These are phyloP conservation scores for Porites australiensis DNA, from an alignment of 64 coral and sea anemone species.

Conservation along the genomic window DNA sequence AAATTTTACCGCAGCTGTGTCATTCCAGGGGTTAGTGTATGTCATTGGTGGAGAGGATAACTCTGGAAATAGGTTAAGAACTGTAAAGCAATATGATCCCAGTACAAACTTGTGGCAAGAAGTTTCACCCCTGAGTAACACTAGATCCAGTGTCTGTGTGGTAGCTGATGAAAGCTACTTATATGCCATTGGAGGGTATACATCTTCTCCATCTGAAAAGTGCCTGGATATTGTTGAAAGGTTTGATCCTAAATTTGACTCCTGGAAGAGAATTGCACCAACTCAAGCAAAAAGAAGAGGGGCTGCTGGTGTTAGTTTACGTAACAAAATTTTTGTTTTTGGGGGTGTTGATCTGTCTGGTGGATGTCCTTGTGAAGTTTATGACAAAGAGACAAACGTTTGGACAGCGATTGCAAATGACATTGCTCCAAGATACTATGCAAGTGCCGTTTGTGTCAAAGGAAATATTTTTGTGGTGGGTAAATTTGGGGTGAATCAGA, in stretches of 20 bases:
- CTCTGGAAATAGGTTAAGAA: neutral
- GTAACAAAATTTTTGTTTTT: slow-evolving; percentile 60
- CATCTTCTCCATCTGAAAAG: slow-evolving; percentile 2
- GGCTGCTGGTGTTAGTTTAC: slow-evolving; percentile 43
- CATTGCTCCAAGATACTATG: neutral
- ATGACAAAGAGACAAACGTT: slow-evolving; percentile 21
- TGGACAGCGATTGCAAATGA: neutral
- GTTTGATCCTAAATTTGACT: slow-evolving; percentile 14
- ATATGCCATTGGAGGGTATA: slow-evolving; percentile 70
- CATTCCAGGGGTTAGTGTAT: no score
- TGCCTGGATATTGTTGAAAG: slow-evolving; percentile 4
- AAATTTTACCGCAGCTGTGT: no score
- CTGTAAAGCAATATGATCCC: no score
- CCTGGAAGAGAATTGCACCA: slow-evolving; percentile 47
- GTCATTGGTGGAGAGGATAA: no score
- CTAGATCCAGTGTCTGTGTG: slow-evolving; percentile 60
- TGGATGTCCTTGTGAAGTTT: slow-evolving; percentile 37
- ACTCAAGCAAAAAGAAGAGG: slow-evolving; percentile 48
- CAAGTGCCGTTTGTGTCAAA: neutral
- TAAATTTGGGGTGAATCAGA: neutral
- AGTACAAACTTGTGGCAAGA: no score
- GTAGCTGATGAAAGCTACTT: slow-evolving; percentile 65
- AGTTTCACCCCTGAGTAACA: neutral
- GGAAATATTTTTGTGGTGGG: neutral
- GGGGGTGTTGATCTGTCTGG: slow-evolving; percentile 44